A percentile compares a stretch with the other conserved stretches of the same genome.
These are phyloP conservation scores for Eupithecia insigniata DNA, from an alignment of 2,888 invertebrate genomes.

Conservation along the genomic window DNA sequence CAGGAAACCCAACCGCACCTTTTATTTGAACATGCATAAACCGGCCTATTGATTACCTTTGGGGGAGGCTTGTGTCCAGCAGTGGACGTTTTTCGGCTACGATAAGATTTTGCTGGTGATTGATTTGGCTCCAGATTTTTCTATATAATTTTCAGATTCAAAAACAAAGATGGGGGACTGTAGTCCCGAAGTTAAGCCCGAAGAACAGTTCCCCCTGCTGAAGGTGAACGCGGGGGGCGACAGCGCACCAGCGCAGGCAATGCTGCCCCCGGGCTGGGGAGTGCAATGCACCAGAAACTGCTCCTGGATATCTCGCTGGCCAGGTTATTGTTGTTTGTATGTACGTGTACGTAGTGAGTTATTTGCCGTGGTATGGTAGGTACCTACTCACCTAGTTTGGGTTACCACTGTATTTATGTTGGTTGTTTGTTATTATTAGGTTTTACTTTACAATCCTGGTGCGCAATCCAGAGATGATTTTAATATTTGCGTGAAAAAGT, in stretches of 20 bases:
- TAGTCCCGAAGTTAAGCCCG: constrained; percentile 55
- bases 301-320: constrained; percentile 66
- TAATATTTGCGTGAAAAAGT: neutral
- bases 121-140: neutral
- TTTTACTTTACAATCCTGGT: neutral
- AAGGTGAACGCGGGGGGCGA: constrained; percentile 67
- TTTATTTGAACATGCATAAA: neutral
- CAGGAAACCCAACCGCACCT: neutral
- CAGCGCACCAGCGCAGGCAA: constrained; percentile 43
- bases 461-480: neutral
- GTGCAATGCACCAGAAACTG: constrained; percentile 59
- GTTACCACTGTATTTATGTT: neutral
- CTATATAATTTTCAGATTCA: constrained; percentile 28
- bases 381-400: no score
- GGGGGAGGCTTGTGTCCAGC: neutral
- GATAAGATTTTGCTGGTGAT: neutral
- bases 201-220: constrained; percentile 71
- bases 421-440: no score
- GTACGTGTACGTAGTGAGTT: no score
- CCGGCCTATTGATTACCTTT: neutral
- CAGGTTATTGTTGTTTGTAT: constrained; percentile 56
- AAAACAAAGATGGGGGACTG: constrained; percentile 54
- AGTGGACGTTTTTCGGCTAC: neutral
- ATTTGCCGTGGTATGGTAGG: neutral
- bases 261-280: constrained; percentile 56